Base-by-base conservation (phyloP, 2,797 vertebrate species). In the Echeneis naucrates region DNA sequence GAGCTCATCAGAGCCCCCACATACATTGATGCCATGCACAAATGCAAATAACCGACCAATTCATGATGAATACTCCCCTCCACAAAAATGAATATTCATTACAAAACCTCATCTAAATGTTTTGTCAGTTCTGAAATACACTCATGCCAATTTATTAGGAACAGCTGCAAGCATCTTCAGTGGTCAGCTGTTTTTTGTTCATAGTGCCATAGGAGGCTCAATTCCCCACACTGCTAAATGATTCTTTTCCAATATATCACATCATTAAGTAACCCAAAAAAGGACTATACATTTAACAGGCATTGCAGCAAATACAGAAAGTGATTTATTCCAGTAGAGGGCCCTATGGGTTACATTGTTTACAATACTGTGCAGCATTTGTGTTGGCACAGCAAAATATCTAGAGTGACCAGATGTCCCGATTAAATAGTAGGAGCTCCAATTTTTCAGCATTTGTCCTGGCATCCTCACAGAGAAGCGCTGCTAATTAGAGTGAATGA, bases 361-460 rank as follows among this genome's bases (percentile, higher is more conserved):
- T 55, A 63, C 48, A 60, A 57, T 69, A 32, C 17, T 51, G 38
- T 21, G 48, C 64, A 58, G 81, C 13, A 48, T 78, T 81, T 75
- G 59, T 69, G 71, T 55, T 86, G 69, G 81, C 77, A 77, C 33
- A 38, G 27, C 56, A 30, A 69, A 71, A 78, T 58, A 68, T 73
- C 52, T 54, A 66, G 48, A 81, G 58, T 83, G 81, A 88, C 75
- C 86, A 89, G 81, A 83, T 86, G 86, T 80, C 80, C 78, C 19
- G 51, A 85, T 86, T 85, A 84, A 81, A 80, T 50, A 9, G n/a
- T 10, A 48, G 69, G 53, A 79, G 72, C 42, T 74, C 80, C 65
- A 78, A 79, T 80, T 85, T 78, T 64, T 63, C 37, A 82, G 78
- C 78, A 77, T 85, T 88, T 89, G 80, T 87, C 63, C 82, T 84